Evolutionary conservation across 1,140 invertebrate species (phyloP).

Genomic region (Rhynchophorus ferrugineus): DNA sequence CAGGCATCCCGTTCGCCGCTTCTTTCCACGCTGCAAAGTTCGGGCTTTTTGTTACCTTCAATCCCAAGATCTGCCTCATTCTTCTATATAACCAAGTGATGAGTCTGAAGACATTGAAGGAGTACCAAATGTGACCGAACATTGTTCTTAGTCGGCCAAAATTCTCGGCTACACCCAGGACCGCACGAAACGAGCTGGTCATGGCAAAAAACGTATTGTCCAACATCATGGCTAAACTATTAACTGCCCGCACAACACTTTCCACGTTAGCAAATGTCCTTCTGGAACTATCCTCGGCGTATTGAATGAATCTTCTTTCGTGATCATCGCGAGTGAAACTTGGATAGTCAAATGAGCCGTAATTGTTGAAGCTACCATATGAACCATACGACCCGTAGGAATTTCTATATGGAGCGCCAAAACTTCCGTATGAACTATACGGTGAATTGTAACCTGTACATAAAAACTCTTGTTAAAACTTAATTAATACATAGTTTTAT

Average conservation of each 20-base stretch:
- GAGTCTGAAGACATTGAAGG: slow-evolving; percentile 71
- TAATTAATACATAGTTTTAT: slow-evolving; percentile 9
- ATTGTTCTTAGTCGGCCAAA: slow-evolving; percentile 75
- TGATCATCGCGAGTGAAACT: slow-evolving; percentile 49
- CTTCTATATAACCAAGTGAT: slow-evolving; percentile 74
- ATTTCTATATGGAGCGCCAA: slow-evolving; percentile 36
- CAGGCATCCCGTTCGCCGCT: slow-evolving; percentile 45
- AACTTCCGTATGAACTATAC: slow-evolving; percentile 23
- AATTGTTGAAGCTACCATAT: slow-evolving; percentile 31
- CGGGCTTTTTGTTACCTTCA: slow-evolving; percentile 33
- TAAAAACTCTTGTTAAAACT: slow-evolving; percentile 3
- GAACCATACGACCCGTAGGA: slow-evolving; percentile 35
- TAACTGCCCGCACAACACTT: slow-evolving; percentile 82
- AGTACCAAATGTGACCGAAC: slow-evolving; percentile 76
- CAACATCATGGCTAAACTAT: slow-evolving; percentile 91
- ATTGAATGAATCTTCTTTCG: slow-evolving; percentile 68
- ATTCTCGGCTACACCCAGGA: slow-evolving; percentile 92
- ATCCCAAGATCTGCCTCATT: slow-evolving; percentile 60
- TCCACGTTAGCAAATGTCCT: slow-evolving; percentile 92
- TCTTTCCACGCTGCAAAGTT: slow-evolving; percentile 49
- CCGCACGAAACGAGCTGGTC: slow-evolving; percentile 89
- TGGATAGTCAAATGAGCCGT: slow-evolving; percentile 35
- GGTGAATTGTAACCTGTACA: slow-evolving; percentile 11
- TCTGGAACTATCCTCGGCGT: slow-evolving; percentile 84
- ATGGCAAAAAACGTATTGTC: slow-evolving; percentile 94